Evolutionary conservation across 2,888 invertebrate genomes (phyloP), one percentile per base, ranked within the genome.

Genomic region (Sepiola atlantica): DNA sequence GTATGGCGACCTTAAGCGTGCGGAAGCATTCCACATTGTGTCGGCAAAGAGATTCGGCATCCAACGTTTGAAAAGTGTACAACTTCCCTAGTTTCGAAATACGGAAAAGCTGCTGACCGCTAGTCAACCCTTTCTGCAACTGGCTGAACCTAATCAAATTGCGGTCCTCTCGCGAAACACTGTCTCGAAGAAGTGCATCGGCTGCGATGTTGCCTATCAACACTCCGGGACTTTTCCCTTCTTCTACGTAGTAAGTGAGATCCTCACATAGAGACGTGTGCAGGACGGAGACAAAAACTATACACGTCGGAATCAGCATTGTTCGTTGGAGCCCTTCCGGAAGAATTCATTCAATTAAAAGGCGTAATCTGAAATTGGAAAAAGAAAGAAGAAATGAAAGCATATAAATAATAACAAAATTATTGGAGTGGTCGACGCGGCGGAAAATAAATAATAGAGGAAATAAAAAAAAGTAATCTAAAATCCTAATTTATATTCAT

Each of bases 401-500:
- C 14, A n/a, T 16, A 14, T n/a, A 77, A 77, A 77, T n/a, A 77
- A n/a, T 77, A 77, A 32, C n/a, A n/a, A 77, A 77, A 77, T 45
- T 77, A 77, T 77, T 77, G 14, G n/a, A 77, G 45, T 45, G 45
- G 45, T 45, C 8, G 45, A 2, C 4, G 45, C 45, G 14, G n/a
- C n/a, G 77, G n/a, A n/a, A 32, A 77, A 77, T 8, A 12, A 77
- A 77, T 16, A 16, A 77, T 3, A 28, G 24, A 8, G n/a, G 18
- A 6, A 20, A 57, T 24, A 24, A 57, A 57, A 77, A n/a, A 77
- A 77, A 77, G 8, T 16, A 77, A n/a, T n/a, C n/a, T 77, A n/a
- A n/a, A 77, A 77, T 77, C n/a, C 77, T 77, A 77, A 77, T 77
- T 77, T 77, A 77, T 77, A 77, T 77, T 77, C 77, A 77, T 77